A percentile compares a stretch with the other conserved stretches of the same genome.
Evolutionary conservation across 2,797 vertebrate species (phyloP).

Genomic region (Takifugu rubripes): DNA sequence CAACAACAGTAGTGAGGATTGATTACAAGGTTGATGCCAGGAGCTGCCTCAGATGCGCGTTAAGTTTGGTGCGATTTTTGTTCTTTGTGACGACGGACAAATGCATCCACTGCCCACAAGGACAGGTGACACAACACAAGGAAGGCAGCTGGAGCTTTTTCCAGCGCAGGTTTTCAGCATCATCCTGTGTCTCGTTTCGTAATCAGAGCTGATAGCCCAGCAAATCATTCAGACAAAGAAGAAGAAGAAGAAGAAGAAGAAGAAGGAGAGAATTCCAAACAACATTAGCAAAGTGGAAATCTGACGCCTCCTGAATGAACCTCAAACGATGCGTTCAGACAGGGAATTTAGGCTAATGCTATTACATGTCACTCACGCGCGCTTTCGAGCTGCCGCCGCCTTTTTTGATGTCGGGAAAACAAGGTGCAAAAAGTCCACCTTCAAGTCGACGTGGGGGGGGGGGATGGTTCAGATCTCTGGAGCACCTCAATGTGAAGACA

Average conservation of each 20-base stretch:
- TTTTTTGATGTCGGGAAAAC: conserved; percentile 55
- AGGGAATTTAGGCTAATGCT: conserved; percentile 69
- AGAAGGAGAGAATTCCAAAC: conserved; percentile 47
- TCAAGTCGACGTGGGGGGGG: conserved; percentile 57
- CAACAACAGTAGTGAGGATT: conserved; percentile 58
- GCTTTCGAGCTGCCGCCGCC: conserved; percentile 39
- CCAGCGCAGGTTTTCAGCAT: conserved; percentile 37
- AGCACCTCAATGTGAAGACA: conserved; percentile 45
- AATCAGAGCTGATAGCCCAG: conserved; percentile 69
- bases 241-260: conserved; percentile 11
- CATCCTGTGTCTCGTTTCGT: conserved; percentile 58
- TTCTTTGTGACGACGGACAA: conserved; percentile 18
- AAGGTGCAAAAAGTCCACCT: conserved; percentile 50
- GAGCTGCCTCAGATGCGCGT: conserved; percentile 43
- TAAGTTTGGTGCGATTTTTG: conserved; percentile 30
- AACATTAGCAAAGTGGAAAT: conserved; percentile 65
- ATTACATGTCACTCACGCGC: conserved; percentile 69
- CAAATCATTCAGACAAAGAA: conserved; percentile 56
- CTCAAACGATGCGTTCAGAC: conserved; percentile 68
- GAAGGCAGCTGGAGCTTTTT: conserved; percentile 40
- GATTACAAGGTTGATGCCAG: conserved; percentile 59
- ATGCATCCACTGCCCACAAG: conserved; percentile 25
- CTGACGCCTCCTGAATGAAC: conserved; percentile 60
- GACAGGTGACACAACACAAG: conserved; percentile 20
- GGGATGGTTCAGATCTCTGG: conserved; percentile 39